phyloP scores from a whole-genome alignment of 2,888 invertebrate genomes.

The Cerceris rybyensis region DNA sequence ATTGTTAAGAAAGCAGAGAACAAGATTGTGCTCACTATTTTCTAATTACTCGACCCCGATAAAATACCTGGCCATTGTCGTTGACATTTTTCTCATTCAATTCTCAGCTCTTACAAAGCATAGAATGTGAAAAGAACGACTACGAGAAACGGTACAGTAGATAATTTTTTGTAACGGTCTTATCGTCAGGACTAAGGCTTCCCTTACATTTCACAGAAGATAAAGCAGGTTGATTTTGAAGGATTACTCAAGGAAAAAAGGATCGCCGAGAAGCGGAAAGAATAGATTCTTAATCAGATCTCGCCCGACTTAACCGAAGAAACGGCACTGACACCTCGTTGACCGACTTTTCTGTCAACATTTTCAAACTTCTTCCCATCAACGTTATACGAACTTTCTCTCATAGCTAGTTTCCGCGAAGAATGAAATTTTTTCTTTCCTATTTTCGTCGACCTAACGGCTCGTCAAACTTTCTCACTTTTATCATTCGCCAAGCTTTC shows the following conservation, averaged over 20 bases:
- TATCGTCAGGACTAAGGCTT: not conserved
- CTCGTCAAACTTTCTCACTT: too few relatives aligned
- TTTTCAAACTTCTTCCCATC: constrained; percentile 29
- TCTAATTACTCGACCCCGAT: too few relatives aligned
- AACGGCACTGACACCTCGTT: constrained; percentile 1
- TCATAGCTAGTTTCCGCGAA: not conserved
- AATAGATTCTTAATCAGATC: constrained; percentile 28
- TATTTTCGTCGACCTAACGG: not conserved
- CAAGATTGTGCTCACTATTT: too few relatives aligned
- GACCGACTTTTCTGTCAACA: constrained; percentile 19
- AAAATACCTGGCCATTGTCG: too few relatives aligned
- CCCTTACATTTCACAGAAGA: constrained; percentile 1
- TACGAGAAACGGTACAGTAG: too few relatives aligned
- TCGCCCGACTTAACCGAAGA: constrained; percentile 4
- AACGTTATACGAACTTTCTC: not conserved
- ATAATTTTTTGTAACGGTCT: not conserved
- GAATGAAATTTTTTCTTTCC: not conserved
- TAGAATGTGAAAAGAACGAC: too few relatives aligned
- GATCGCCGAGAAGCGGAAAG: not conserved
- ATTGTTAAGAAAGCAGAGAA: too few relatives aligned
- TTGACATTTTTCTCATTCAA: too few relatives aligned
- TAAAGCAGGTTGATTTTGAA: constrained; percentile 20
- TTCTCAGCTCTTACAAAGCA: too few relatives aligned
- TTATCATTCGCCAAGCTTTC: too few relatives aligned
- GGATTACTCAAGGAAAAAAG: constrained; percentile 9